These are phyloP conservation scores for Scrobipalpa costella DNA, from an alignment of 2,888 invertebrate genomes.

Conservation along the genomic window DNA sequence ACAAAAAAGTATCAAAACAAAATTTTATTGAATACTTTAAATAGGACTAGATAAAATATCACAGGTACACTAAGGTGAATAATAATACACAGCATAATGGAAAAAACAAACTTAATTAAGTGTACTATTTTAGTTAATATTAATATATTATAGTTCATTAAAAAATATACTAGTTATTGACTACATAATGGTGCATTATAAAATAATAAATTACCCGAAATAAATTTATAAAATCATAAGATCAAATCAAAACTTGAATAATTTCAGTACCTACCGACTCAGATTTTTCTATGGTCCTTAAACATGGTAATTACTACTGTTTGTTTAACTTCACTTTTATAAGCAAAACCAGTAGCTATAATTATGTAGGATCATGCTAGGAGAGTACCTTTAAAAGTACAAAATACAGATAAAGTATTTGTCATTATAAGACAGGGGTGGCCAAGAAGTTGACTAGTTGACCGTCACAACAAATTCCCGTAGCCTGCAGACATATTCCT, in stretches of 20 bases:
- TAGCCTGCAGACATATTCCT: too few species aligned
- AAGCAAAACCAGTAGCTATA: too few species aligned
- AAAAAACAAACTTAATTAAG: not conserved
- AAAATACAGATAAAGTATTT: too few species aligned
- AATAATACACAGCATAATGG: not conserved
- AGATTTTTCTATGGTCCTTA: too few species aligned
- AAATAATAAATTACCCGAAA: not conserved
- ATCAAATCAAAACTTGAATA: not conserved
- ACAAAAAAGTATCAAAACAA: not conserved
- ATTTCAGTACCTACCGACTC: too few species aligned
- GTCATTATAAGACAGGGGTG: too few species aligned
- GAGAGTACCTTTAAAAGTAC: too few species aligned
- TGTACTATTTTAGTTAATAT: not conserved
- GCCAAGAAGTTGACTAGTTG: too few species aligned
- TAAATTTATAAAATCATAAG: not conserved
- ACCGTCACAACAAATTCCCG: too few species aligned
- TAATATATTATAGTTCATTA: not conserved
- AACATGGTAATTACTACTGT: too few species aligned
- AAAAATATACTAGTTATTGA: not conserved
- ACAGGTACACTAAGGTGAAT: not conserved
- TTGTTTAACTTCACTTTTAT: too few species aligned
- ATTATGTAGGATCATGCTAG: too few species aligned
- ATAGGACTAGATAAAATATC: slow-evolving; percentile 40
- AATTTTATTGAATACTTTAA: slow-evolving; percentile 5
- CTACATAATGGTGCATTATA: not conserved